Percentiles rank a stretch among this genome's conserved stretches.
phyloP scores from a whole-genome alignment of 2,888 invertebrate species.

The Tethea ocularis region DNA sequence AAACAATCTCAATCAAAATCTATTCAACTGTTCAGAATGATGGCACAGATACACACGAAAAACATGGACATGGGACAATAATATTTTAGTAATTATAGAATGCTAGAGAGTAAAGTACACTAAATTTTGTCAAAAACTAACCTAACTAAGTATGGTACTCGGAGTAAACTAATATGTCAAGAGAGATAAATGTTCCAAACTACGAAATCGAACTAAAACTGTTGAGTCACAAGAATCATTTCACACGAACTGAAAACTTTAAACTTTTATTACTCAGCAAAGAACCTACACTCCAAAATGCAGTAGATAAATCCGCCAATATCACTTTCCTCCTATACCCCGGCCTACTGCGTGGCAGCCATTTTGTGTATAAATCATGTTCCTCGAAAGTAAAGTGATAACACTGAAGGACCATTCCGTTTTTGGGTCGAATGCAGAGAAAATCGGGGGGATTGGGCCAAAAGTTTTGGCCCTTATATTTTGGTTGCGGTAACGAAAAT shows the following conservation, averaged over 20 bases:
- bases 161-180: not conserved
- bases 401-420: not conserved
- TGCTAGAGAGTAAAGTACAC: too few relatives aligned
- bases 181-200: not conserved
- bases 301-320: conserved; percentile 7
- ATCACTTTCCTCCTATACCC: not conserved
- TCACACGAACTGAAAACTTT: conserved; percentile 2
- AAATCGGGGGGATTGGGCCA: not conserved
- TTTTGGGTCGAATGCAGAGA: not conserved
- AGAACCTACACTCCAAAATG: not conserved
- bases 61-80: too few relatives aligned
- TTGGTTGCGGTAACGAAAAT: not conserved
- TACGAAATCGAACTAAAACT: not conserved
- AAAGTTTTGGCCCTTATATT: not conserved
- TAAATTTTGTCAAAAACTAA: too few relatives aligned
- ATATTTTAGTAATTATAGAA: too few relatives aligned
- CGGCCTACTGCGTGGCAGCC: conserved; percentile 4
- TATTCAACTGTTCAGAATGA: too few relatives aligned
- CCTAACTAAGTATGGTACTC: too few relatives aligned
- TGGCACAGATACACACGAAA: too few relatives aligned
- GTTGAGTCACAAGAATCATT: not conserved
- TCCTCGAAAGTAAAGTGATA: conserved; percentile 7
- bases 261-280: not conserved
- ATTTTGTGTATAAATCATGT: conserved; percentile 6
- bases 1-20: too few relatives aligned